Conservation (phyloP, 2,888 invertebrate genomes). For the Mellilla xanthometata region DNA sequence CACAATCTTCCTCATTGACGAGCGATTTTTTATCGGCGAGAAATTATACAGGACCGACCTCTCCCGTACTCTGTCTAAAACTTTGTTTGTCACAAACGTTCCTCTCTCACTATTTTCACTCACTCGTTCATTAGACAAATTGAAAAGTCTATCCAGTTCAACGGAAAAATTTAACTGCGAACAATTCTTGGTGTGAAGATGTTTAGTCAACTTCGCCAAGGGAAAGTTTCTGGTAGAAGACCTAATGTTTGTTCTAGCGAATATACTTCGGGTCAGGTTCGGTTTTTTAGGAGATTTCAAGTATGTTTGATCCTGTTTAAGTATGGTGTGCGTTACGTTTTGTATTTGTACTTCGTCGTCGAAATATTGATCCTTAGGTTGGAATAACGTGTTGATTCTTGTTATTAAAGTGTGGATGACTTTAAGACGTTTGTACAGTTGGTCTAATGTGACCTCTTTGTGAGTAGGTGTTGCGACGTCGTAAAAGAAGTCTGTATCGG, state of each 20-base stretch:
- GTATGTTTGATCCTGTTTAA: slow-evolving; percentile 51
- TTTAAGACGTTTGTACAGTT: slow-evolving; percentile 63
- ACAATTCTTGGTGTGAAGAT: slow-evolving; percentile 49
- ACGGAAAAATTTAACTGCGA: slow-evolving; percentile 66
- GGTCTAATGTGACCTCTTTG: slow-evolving; percentile 46
- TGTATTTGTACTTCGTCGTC: slow-evolving; percentile 46
- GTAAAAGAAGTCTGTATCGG: slow-evolving; percentile 46
- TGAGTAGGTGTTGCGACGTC: slow-evolving; percentile 41
- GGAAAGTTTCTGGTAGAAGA: slow-evolving; percentile 56
- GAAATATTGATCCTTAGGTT: slow-evolving; percentile 59
- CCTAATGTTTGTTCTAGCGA: slow-evolving; percentile 57
- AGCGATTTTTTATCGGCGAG: slow-evolving; percentile 55
- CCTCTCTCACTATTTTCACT: slow-evolving; percentile 20
- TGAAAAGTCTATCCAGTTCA: slow-evolving; percentile 62
- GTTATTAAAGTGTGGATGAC: slow-evolving; percentile 63
- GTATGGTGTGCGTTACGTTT: slow-evolving; percentile 56
- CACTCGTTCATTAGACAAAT: slow-evolving; percentile 40
- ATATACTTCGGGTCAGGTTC: slow-evolving; percentile 55
- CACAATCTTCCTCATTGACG: slow-evolving; percentile 61
- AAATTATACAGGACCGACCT: slow-evolving; percentile 57
- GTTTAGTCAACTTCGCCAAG: slow-evolving; percentile 54
- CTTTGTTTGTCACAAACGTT: slow-evolving; percentile 29
- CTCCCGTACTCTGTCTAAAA: slow-evolving; percentile 40
- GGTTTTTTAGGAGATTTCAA: slow-evolving; percentile 47
- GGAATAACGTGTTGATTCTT: slow-evolving; percentile 55